These are phyloP conservation scores for Rhyacophila evoluta DNA, from an alignment of 2,888 invertebrate genomes.

Conservation along the genomic window DNA sequence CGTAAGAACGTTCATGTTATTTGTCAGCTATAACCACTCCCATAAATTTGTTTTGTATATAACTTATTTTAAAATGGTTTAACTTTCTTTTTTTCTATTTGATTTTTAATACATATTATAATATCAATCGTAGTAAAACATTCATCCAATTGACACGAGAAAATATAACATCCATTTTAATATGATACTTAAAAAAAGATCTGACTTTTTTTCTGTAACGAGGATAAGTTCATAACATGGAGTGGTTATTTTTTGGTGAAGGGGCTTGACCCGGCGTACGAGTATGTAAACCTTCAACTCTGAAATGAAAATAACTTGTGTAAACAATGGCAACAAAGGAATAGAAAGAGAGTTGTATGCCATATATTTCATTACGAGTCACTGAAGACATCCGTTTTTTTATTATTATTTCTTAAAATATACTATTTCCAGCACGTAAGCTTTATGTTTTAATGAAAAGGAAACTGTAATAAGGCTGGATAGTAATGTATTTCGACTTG, in stretches of 20 bases:
- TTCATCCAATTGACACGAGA: too few species aligned
- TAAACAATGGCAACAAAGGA: slow-evolving; percentile 1
- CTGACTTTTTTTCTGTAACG: not conserved
- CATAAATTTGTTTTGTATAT: too few species aligned
- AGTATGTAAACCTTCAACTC: not conserved
- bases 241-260: slow-evolving; percentile 36
- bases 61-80: too few species aligned
- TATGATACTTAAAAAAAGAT: not conserved
- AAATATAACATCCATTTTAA: too few species aligned
- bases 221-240: not conserved
- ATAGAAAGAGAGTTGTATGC: not conserved
- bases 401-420: not conserved
- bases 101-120: too few species aligned
- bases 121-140: too few species aligned
- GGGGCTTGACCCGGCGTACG: not conserved
- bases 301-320: not conserved
- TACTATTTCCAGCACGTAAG: not conserved
- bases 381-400: not conserved
- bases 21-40: too few species aligned
- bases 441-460: too few species aligned
- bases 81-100: too few species aligned
- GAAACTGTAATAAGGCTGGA: too few species aligned
- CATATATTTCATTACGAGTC: not conserved
- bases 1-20: too few species aligned
- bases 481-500: too few species aligned